Conservation (phyloP, 2,113 vertebrate genomes). For the Laticauda colubrina region DNA sequence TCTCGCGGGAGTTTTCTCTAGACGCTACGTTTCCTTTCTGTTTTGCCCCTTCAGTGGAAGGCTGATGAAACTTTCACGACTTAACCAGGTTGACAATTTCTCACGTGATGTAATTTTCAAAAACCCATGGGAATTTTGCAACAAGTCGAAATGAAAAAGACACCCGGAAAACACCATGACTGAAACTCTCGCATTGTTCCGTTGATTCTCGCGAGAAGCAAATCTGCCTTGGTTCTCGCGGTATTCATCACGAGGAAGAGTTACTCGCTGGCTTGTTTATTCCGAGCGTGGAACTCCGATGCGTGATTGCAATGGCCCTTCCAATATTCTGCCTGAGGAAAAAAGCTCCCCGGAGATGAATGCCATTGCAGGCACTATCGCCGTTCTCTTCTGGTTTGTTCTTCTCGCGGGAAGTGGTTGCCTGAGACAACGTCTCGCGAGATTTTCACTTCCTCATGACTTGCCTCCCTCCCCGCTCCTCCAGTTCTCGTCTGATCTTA, state of each 20-base stretch:
- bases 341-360: background rate
- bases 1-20: conserved; percentile 1
- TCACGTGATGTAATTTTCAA: no score
- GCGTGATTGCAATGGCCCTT: background rate
- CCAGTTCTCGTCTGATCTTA: background rate
- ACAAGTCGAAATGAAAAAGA: no score
- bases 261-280: background rate
- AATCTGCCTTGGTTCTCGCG: background rate
- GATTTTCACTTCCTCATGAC: background rate
- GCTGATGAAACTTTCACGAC: background rate
- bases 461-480: background rate
- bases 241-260: background rate
- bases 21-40: background rate
- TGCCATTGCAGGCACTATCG: background rate
- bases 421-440: background rate
- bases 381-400: background rate
- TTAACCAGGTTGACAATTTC: background rate
- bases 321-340: background rate
- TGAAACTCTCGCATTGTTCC: background rate
- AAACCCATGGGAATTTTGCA: background rate
- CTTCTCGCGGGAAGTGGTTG: background rate
- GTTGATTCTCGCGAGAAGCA: background rate
- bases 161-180: no score
- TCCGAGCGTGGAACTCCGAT: background rate
- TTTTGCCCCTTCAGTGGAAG: background rate